Base-by-base conservation (phyloP, 2,113 vertebrate genomes). In the Empidonax traillii region DNA sequence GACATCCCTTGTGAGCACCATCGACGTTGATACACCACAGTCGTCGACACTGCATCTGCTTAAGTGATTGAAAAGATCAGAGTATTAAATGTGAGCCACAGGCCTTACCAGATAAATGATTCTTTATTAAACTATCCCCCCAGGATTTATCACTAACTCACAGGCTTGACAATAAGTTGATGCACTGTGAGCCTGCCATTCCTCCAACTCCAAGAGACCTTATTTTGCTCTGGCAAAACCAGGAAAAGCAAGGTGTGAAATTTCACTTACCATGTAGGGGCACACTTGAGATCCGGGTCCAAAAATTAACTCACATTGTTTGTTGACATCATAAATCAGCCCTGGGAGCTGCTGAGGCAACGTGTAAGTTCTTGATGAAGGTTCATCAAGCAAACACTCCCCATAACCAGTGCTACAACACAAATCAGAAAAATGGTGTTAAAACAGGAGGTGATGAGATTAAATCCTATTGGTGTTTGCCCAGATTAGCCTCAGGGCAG, bases 271-370 rank as follows among this genome's bases (percentile, higher is more conserved):
- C 99, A 99, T 99, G 94, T 99, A 99, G 1, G 99, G 99, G 97
- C 99, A 99, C 98, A 99, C 98, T 98, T 99, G 99, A 83, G 99
- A 99, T 90, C 99, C 99, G 3, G 98, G 98, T 96, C 99, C 99
- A 97, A 99, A 99, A 98, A 99, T 99, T 98, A 99, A 97, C 98
- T 99, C 99, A 97, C 99, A 99, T 97, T 99, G 99, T 98, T 99
- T 99, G 97, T 99, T 99, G 98, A 99, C 99, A 11, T 98, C 98
- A 98, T 99, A 99, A 93, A 99, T 98, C 87, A 98, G 97, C 87
- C 99, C 99, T 0, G 99, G 99, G 94, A 99, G 98, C 96, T 99
- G 99, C 94, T 98, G 98, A 95, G 99, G 98, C 96, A 99, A 98
- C 25, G 96, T 83, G 96, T 99, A 99, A 25, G 98, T 98, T 98